Percentiles rank a stretch among this genome's conserved stretches.
Conservation (phyloP, 2,113 vertebrate genomes). For the Pluvialis apricaria region DNA sequence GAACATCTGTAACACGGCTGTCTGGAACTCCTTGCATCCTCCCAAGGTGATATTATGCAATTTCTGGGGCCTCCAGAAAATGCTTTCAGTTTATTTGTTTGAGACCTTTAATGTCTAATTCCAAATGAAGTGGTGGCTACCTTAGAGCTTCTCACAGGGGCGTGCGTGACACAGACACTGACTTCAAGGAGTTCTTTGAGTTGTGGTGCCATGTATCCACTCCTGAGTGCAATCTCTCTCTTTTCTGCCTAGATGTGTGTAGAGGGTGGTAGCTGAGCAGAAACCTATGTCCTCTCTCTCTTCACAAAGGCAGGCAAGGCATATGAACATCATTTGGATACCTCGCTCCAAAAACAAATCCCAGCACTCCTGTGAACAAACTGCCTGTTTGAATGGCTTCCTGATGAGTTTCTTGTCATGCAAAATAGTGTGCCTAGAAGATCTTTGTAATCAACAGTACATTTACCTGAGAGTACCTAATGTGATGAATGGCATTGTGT, state of each 20-base stretch:
- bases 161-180: accelerated
- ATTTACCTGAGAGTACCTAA: background rate
- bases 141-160: background rate
- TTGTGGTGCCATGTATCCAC: background rate
- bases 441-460: background rate
- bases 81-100: background rate
- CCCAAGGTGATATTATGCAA: background rate
- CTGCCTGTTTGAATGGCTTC: background rate
- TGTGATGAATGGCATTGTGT: background rate
- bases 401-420: background rate
- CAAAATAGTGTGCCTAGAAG: background rate
- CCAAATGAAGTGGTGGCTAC: background rate
- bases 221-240: background rate
- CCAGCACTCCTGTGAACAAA: background rate
- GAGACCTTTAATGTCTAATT: background rate
- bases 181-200: background rate
- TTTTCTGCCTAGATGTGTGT: background rate
- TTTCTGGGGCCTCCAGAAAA: background rate
- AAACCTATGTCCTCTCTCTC: background rate
- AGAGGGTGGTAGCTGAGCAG: background rate
- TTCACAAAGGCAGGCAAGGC: background rate
- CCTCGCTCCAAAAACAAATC: background rate
- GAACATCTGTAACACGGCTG: background rate
- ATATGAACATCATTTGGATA: background rate
- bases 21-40: background rate